These are phyloP conservation scores for Lasioglossum figueresi DNA, from an alignment of 2,888 invertebrate species.

Conservation along the genomic window DNA sequence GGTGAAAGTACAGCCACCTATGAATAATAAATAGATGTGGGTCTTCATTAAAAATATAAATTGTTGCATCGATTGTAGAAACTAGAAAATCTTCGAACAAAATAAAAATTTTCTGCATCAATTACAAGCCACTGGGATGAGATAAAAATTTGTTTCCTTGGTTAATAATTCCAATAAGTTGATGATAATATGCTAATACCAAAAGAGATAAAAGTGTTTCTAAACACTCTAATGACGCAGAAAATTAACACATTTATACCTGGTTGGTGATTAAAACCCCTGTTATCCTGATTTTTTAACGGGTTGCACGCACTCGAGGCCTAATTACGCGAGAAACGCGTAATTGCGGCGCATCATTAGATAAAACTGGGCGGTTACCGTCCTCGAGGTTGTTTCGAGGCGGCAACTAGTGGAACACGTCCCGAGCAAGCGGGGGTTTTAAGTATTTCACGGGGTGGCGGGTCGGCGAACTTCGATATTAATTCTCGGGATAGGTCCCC, in stretches of 20 bases:
- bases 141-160: neutral
- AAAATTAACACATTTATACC: too few relatives aligned
- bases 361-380: neutral
- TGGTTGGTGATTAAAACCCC: neutral
- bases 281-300: neutral
- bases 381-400: neutral
- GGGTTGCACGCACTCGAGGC: neutral
- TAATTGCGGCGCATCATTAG: neutral
- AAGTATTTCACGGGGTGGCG: neutral
- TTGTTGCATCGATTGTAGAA: neutral
- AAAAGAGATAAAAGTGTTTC: too few relatives aligned
- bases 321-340: neutral
- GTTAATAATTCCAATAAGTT: neutral
- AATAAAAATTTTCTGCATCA: neutral
- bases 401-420: slow-evolving; percentile 3
- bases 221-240: neutral
- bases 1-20: neutral
- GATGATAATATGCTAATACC: too few relatives aligned
- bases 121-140: neutral
- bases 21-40: neutral
- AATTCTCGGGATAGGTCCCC: slow-evolving; percentile 28
- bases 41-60: neutral
- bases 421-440: neutral
- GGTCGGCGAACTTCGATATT: slow-evolving; percentile 28
- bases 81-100: neutral